Base-by-base conservation (phyloP, 2,113 vertebrate genomes). In the Lycaon pictus region DNA sequence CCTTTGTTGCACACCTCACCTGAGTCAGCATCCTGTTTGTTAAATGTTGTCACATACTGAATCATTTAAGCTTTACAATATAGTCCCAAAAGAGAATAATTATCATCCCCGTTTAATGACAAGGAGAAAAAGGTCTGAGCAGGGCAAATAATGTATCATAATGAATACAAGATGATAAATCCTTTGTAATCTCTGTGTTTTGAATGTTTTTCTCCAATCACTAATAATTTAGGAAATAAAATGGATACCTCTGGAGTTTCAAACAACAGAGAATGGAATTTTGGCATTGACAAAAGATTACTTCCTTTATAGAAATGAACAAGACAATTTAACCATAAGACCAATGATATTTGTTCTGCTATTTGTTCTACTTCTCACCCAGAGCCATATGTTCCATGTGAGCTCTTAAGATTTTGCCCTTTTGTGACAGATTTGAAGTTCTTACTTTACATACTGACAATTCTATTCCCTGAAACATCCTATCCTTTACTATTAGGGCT, bases 201-300 rank as follows among this genome's bases (percentile, higher is more conserved):
- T 95, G 35, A 86, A 60, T 67, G 7, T 88, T 86, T 95, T 95
- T 37, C 65, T 74, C 20, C 55, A 92, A 79, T 86, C 81, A 43
- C 4, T 86, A 72, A 79, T 95, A 23, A 84, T 88, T 37, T 55
- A 89, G 81, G 53, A 90, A 90, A 11, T 79, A 89, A 62, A 7
- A 22, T 67, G 71, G 63, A 27, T 89, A 48, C 93, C 93, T 55
- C 37, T 71, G 48, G 29, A 88, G 20, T 43, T 95, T n/a, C 65
- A 29, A 96, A 58, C 20, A 83, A 60, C 9, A 71, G 19, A 48
- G 11, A 90, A 71, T 65, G 13, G n/a, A 67, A 89, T 25, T 71
- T 91, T 29, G 35, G 29, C 35, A 69, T 69, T 93, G 84, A 80
- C 76, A 76, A 71, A 77, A 27, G 77, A 25, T 25, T 35, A 3